phyloP scores from a whole-genome alignment of 2,888 invertebrate species.

The Eugnorisma glareosa region DNA sequence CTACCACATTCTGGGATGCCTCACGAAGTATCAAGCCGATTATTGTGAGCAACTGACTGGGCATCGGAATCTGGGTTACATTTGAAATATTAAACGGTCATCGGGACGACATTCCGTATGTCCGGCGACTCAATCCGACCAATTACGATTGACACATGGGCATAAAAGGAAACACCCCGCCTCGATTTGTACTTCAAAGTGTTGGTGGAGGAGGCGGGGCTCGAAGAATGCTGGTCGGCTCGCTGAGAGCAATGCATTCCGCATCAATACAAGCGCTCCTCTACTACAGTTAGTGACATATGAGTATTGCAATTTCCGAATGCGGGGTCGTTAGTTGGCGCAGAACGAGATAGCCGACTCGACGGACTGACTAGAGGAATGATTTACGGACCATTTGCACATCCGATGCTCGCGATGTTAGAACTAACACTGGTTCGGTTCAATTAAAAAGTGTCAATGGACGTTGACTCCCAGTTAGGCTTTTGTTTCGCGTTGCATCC shows the following conservation, averaged over 20 bases:
- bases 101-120: constrained; percentile 70
- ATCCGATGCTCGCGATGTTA: constrained; percentile 75
- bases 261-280: constrained; percentile 81
- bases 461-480: constrained; percentile 72
- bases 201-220: constrained; percentile 65
- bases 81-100: constrained; percentile 76
- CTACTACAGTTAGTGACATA: constrained; percentile 83
- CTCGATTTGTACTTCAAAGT: constrained; percentile 58
- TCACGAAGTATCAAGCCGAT: constrained; percentile 35
- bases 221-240: constrained; percentile 74
- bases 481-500: constrained; percentile 70
- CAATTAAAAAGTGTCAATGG: constrained; percentile 79
- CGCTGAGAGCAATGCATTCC: constrained; percentile 77
- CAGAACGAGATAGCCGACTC: constrained; percentile 75
- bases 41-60: constrained; percentile 43
- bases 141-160: constrained; percentile 69
- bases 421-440: constrained; percentile 69
- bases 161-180: constrained; percentile 62
- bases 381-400: constrained; percentile 80
- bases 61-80: constrained; percentile 64
- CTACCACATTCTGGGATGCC: constrained; percentile 4
- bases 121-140: constrained; percentile 64
- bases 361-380: constrained; percentile 75
- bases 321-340: constrained; percentile 81
- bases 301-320: constrained; percentile 88